phyloP scores from a whole-genome alignment of 1,140 invertebrate species.

The Drosophila ogumai region DNA sequence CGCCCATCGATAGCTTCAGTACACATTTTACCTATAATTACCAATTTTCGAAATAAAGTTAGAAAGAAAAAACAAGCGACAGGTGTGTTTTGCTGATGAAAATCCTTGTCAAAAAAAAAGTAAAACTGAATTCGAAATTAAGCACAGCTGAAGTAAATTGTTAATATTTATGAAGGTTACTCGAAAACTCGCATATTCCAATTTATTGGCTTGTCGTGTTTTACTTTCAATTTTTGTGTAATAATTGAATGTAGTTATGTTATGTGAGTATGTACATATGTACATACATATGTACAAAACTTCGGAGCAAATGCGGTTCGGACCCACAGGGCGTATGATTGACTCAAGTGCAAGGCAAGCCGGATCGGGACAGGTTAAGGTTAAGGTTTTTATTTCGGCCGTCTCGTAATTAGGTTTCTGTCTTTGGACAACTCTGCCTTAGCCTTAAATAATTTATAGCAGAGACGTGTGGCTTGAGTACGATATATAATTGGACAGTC shows the following conservation, averaged over 20 bases:
- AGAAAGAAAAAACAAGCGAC: constrained; percentile 17
- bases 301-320: constrained; percentile 6
- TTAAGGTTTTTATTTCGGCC: constrained; percentile 9
- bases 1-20: constrained; percentile 9
- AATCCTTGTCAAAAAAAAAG: constrained; percentile 27
- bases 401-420: constrained; percentile 22
- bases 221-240: constrained; percentile 71
- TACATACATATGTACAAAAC: not conserved
- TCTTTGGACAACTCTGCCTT: not conserved
- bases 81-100: constrained; percentile 46
- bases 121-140: constrained; percentile 18
- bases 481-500: too few species aligned
- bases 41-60: constrained; percentile 24
- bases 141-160: constrained; percentile 27
- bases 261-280: not conserved
- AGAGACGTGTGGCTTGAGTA: too few species aligned
- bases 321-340: constrained; percentile 29
- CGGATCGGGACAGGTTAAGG: constrained; percentile 17
- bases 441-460: constrained; percentile 25
- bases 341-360: constrained; percentile 26
- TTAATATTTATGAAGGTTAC: constrained; percentile 78
- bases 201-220: constrained; percentile 41
- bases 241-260: constrained; percentile 25
- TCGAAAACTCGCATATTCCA: constrained; percentile 35
- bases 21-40: constrained; percentile 24